Evolutionary conservation across 2,113 vertebrate species (phyloP).

Genomic region (Carettochelys insculpta): DNA sequence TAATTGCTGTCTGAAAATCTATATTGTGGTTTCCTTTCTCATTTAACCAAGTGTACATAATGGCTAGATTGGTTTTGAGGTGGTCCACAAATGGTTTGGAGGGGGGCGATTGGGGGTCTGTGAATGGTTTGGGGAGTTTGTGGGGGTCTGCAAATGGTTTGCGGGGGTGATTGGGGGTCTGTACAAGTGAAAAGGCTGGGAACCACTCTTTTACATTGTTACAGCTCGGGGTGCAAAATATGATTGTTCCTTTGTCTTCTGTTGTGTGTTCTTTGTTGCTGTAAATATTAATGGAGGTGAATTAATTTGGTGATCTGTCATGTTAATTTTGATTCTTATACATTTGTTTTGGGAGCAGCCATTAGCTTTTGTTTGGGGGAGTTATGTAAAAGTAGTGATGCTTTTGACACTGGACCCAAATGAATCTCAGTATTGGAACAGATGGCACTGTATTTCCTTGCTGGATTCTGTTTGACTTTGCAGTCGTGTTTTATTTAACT

Average conservation of each 20-base stretch:
- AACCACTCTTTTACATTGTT: neutral
- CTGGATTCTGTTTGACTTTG: neutral
- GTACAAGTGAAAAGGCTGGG: too few relatives aligned
- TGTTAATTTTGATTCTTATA: neutral
- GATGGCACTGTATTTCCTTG: neutral
- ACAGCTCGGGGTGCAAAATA: neutral
- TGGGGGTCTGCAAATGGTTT: too few relatives aligned
- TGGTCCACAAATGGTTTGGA: too few relatives aligned
- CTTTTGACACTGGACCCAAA: neutral
- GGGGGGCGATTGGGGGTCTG: too few relatives aligned
- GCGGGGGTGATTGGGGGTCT: too few relatives aligned
- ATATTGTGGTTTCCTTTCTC: too few relatives aligned
- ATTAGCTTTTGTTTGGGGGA: neutral
- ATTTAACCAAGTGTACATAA: too few relatives aligned
- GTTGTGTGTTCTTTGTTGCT: neutral
- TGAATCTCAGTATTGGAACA: neutral
- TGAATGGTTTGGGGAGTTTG: too few relatives aligned
- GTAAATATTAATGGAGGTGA: neutral
- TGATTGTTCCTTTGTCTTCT: neutral
- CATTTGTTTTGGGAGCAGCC: neutral
- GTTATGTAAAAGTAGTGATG: neutral
- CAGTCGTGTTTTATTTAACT: neutral
- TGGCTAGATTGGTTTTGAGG: too few relatives aligned
- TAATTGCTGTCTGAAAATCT: too few relatives aligned
- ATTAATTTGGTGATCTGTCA: neutral